Evolutionary conservation across 2,113 vertebrate species (phyloP), one percentile per base, ranked within the genome.

Genomic region (Lophius piscatorius): DNA sequence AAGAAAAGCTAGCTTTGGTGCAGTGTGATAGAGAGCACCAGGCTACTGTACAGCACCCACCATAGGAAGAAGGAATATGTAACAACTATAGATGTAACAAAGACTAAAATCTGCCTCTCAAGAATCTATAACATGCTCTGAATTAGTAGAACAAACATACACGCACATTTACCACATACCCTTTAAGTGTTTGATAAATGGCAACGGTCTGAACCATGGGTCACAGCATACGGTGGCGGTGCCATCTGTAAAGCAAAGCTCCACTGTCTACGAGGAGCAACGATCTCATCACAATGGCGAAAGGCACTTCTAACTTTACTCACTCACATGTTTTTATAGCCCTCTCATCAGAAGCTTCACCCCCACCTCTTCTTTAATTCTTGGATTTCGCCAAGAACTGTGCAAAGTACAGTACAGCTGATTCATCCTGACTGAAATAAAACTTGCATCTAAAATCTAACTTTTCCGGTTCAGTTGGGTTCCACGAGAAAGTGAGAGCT

Each of bases 271-370:
- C 3, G 39, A 62, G 24, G 48, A 76, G 64, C 61, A 41, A 39
- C 75, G 24, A 60, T 58, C 68, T 70, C 74, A 66, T 70, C 57
- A 58, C 41, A 59, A 62, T 10, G 51, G 80, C 81, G 40, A 44
- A 89, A 87, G 84, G 88, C 85, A 87, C 85, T 87, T 89, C 74
- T 81, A 70, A 68, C 63, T 50, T 22, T 39, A 45, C 62, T 48
- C 55, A 21, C 46, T 47, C 23, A 21, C 47, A 1, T 9, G 10
- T 44, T 59, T 76, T 47, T 22, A 31, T 63, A 81, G 72, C 67
- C 70, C 75, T 87, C 74, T 28, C 22, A 38, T 51, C 48, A 68
- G 42, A 82, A 77, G 65, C 77, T 58, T 56, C 50, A 41, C 67
- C 33, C 35, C 64, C 63, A 63, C 62, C 38, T 63, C 64, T 20